Base-by-base conservation (phyloP, 2,888 invertebrate genomes). In the Venusia cambrica region DNA sequence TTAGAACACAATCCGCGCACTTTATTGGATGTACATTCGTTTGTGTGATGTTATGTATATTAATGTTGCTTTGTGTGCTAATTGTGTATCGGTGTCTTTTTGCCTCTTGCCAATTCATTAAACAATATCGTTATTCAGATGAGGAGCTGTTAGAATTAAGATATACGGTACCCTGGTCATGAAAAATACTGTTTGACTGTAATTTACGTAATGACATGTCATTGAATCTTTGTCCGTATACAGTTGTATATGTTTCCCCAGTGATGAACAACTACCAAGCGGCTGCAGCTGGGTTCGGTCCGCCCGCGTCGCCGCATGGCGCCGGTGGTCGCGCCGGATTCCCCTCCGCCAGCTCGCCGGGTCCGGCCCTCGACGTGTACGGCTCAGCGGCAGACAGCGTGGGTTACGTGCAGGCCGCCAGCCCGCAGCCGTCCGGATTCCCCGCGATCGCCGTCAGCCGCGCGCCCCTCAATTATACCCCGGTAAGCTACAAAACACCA, bases 181-280 rank as follows among this genome's bases (percentile, higher is more conserved):
- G n/a, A n/a, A n/a, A n/a, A n/a, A n/a, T n/a, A n/a, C n/a, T n/a
- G n/a, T n/a, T n/a, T n/a, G n/a, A n/a, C n/a, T n/a, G n/a, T n/a
- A n/a, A n/a, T n/a, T n/a, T n/a, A n/a, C n/a, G n/a, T n/a, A n/a
- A n/a, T n/a, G n/a, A n/a, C n/a, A n/a, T n/a, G n/a, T n/a, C n/a
- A n/a, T n/a, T n/a, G n/a, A n/a, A n/a, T n/a, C n/a, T n/a, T n/a
- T n/a, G n/a, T n/a, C n/a, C n/a, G n/a, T n/a, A n/a, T n/a, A n/a
- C n/a, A n/a, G n/a, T n/a, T n/a, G n/a, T n/a, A n/a, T n/a, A n/a
- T 51, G 48, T 55, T 46, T 85, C 57, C 90, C 58, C 93, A 96
- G 97, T 97, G 88, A 97, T 97, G 95, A 96, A 96, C 90, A 97
- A 96, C 91, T 97, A 97, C 88, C 95, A 95, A 74, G 94, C 95